Base-by-base conservation (phyloP, 2,113 vertebrate genomes). In the Sceloporus undulatus region DNA sequence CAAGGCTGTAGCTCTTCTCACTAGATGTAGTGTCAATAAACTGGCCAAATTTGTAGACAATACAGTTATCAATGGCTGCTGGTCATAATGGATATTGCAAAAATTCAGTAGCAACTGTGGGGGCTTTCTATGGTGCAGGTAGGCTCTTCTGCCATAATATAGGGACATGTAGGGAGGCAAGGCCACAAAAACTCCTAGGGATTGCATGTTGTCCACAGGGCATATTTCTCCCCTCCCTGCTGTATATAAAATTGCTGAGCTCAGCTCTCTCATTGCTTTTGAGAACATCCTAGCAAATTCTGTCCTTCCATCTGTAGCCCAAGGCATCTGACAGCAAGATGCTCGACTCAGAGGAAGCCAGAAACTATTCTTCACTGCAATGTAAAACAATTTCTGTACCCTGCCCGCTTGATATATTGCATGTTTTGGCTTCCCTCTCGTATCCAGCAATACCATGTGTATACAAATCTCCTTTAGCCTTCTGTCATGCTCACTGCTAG, bases 351-450 rank as follows among this genome's bases (percentile, higher is more conserved):
- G 4, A 48, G 29, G 18, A 62, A 74, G 76, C 84, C 66, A 85
- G 25, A 74, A 79, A 84, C 38, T 38, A 56, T 38, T 80, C 79
- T 82, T 73, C 70, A 29, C 59, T 66, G 70, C 14, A 16, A 5
- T 77, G 48, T 5, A 65, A 83, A 78, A 5, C 85, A 38, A 54
- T 52, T 77, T 68, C 38, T 48, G 52, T 18, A 6, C 3, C 0
- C 0, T 10, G 1, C 79, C 25, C 65, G 18, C 59, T 70, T 80
- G 84, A 27, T 76, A 21, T 0, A 4, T 54, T 62, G 78, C 16
- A 76, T 82, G 66, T 48, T 75, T 85, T 66, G 74, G 40, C 48
- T 85, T 82, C 42, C 71, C 42, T 65, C 62, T 83, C 8, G 11
- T 79, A 79, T 16, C 56, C 66, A 82, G 23, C 19, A 88, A 68